Percentiles rank a stretch among this genome's conserved stretches.
These are phyloP conservation scores for Leuciscus waleckii DNA, from an alignment of 2,797 vertebrate genomes.

Conservation along the genomic window DNA sequence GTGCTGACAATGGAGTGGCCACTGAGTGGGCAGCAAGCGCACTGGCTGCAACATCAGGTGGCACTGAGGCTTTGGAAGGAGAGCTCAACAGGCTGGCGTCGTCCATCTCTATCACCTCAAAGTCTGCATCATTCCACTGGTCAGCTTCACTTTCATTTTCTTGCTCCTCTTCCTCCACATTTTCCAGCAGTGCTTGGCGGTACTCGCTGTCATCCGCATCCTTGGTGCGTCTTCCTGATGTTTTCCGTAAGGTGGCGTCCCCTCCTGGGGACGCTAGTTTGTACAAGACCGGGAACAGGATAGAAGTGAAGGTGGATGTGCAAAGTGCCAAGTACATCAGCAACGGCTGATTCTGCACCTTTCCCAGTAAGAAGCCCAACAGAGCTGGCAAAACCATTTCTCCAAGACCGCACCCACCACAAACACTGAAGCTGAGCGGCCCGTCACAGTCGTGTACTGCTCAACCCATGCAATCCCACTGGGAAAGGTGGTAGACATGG, in stretches of 20 bases:
- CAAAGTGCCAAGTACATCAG: slow-evolving; percentile 83
- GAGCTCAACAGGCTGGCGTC: slow-evolving; percentile 73
- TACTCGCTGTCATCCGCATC: slow-evolving; percentile 78
- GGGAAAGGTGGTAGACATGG: slow-evolving; percentile 91
- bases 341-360: slow-evolving; percentile 75
- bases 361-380: slow-evolving; percentile 83
- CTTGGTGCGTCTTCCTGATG: slow-evolving; percentile 12
- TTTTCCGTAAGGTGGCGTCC: slow-evolving; percentile 30
- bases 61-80: slow-evolving; percentile 57
- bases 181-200: slow-evolving; percentile 81
- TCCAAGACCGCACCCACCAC: slow-evolving; percentile 87
- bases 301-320: slow-evolving; percentile 76
- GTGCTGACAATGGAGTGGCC: neutral
- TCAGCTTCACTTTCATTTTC: slow-evolving; percentile 74
- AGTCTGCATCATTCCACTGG: slow-evolving; percentile 87
- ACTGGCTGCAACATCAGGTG: slow-evolving; percentile 6
- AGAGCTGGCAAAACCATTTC: slow-evolving; percentile 90
- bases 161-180: slow-evolving; percentile 72
- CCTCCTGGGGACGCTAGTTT: slow-evolving; percentile 76
- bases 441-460: slow-evolving; percentile 88
- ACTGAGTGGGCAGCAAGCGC: neutral
- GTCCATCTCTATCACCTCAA: slow-evolving; percentile 91
- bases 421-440: slow-evolving; percentile 81
- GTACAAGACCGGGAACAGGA: slow-evolving; percentile 91
- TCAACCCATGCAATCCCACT: slow-evolving; percentile 93